Conservation (phyloP, 2,888 invertebrate species). For the Rosalia funebris region DNA sequence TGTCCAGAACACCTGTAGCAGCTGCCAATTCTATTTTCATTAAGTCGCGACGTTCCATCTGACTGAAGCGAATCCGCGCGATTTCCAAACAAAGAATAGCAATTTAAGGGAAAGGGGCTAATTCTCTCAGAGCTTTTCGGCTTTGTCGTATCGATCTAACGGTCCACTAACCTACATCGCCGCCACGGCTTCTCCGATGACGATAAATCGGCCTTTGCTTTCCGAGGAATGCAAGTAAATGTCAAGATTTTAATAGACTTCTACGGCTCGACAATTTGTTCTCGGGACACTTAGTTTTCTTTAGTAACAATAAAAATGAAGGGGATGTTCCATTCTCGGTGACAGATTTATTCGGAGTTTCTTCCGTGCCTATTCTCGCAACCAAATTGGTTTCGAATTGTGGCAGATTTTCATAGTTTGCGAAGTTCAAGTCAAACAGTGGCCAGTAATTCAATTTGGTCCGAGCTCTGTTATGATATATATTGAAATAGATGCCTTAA, state of each 20-base stretch:
- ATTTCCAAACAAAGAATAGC: slow-evolving; percentile 19
- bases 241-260: slow-evolving; percentile 43
- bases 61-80: background rate
- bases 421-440: no score
- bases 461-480: no score
- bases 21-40: no score
- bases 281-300: slow-evolving; percentile 28
- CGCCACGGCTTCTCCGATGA: slow-evolving; percentile 28
- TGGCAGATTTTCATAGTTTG: no score
- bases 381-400: no score
- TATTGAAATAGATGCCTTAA: no score
- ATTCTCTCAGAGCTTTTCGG: slow-evolving; percentile 15
- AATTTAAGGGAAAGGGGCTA: slow-evolving; percentile 9
- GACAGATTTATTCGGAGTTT: slow-evolving; percentile 16
- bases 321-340: slow-evolving; percentile 20
- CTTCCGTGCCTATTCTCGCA: no score
- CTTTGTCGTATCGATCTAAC: slow-evolving; percentile 41
- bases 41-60: no score
- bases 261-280: slow-evolving; percentile 35
- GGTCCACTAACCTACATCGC: slow-evolving; percentile 42
- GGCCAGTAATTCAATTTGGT: no score
- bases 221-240: slow-evolving; percentile 42
- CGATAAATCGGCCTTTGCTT: slow-evolving; percentile 41
- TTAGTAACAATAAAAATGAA: slow-evolving; percentile 25
- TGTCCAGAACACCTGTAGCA: no score